Conservation (phyloP, 2,113 vertebrate species). For the Dromiciops gliroides region DNA sequence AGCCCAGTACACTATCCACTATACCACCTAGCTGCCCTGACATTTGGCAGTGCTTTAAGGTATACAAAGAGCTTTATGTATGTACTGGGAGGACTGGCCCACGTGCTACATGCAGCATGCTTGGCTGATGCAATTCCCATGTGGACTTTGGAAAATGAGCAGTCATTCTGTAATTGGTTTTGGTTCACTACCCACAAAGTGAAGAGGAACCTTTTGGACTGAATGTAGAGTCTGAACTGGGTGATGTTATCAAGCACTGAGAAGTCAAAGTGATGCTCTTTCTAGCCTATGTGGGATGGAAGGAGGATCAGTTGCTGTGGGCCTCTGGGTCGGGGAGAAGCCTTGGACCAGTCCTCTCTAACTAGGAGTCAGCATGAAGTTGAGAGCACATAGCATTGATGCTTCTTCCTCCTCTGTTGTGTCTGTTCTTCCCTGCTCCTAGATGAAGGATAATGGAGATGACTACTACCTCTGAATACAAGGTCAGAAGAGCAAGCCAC, state of each 20-base stretch:
- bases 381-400: not conserved
- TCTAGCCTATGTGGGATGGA: not conserved
- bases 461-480: not conserved
- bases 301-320: not conserved
- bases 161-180: not conserved
- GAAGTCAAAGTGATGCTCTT: not conserved
- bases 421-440: no score
- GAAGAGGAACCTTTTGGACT: not conserved
- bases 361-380: not conserved
- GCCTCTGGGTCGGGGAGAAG: not conserved
- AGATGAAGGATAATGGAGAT: not conserved
- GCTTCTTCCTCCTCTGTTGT: not conserved
- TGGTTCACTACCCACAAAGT: not conserved
- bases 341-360: not conserved
- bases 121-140: not conserved
- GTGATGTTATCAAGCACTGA: not conserved
- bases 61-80: not conserved
- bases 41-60: not conserved
- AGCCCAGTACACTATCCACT: no score
- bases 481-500: not conserved
- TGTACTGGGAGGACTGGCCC: not conserved
- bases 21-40: not conserved
- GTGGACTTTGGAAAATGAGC: not conserved
- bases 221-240: no score
- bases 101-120: not conserved